Conservation (phyloP, 2,797 vertebrate species). For the Oryzias sinensis region DNA sequence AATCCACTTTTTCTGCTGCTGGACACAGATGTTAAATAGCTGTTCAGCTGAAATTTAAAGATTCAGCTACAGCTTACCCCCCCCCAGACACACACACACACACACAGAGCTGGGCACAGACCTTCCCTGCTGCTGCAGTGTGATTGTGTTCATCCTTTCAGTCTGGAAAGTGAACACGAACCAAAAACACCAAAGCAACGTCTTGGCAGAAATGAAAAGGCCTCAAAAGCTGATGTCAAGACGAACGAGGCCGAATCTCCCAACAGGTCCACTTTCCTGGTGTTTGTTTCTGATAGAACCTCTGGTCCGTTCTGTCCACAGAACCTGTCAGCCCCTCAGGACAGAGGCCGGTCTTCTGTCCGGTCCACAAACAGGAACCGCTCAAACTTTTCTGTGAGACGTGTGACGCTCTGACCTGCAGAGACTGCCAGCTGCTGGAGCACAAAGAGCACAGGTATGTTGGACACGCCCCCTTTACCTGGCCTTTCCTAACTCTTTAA, state of each 20-base stretch:
- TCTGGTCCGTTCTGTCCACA: constrained; percentile 62
- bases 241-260: not conserved
- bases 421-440: constrained; percentile 96
- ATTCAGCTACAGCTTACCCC: no score
- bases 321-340: constrained; percentile 88
- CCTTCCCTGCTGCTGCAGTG: no score
- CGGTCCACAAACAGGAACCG: constrained; percentile 96
- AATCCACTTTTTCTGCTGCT: no score
- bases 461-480: not conserved
- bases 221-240: not conserved
- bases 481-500: not conserved
- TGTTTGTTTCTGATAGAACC: not conserved
- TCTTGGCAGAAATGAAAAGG: no score
- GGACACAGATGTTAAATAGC: no score
- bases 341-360: constrained; percentile 96
- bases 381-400: constrained; percentile 99
- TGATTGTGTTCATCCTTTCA: no score
- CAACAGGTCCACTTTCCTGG: not conserved
- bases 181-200: no score
- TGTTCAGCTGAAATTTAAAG: no score
- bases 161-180: no score
- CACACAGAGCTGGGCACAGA: no score
- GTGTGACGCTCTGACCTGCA: constrained; percentile 96
- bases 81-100: no score
- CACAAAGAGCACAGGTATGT: constrained; percentile 97